Base-by-base conservation (phyloP, 2,888 invertebrate genomes). In the Clistopyga incitator region DNA sequence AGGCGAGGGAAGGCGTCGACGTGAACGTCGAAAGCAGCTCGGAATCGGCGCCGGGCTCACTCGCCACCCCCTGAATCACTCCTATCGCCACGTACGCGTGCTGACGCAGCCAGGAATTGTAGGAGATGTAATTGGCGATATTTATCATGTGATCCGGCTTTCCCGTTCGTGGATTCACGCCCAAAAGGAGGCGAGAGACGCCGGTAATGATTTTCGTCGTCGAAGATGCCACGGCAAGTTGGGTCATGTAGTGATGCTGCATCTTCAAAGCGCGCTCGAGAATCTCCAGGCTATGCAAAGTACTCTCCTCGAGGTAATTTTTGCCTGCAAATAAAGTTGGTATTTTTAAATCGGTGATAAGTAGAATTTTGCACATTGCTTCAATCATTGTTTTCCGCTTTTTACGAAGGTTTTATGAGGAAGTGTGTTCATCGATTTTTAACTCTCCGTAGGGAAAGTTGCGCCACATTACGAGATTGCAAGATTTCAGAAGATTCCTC, bases 151-250 rank as follows among this genome's bases (percentile, higher is more conserved):
- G 96, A 92, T 98, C 98, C 0, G 97, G 96, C 88, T 95, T 95
- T 8, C 96, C 96, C n/a, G 95, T 96, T 50, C 96, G 94, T 1
- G 96, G 95, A 93, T 97, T 97, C 68, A 97, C 94, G 88, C 97
- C 97, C 61, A 98, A 94, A 29, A 99, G 94, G 2, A 99, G 95
- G 86, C 97, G 97, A 88, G 97, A 97, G 29, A 98, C 94, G 0
- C 97, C 97, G 0, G 97, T 95, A 3, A 98, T 93, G 25, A 98
- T 93, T 85, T 91, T 91, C 65, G 90, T 92, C 0, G 96, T 94
- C 0, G 95, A 94, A 52, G 96, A 95, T 88, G 96, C 95, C 52
- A 96, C 95, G 18, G 94, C 94, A 0, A 95, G 94, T 23, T 97
- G 94, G 25, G 95, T 94, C 88, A 96, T 95, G 91, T 98, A 96